These are phyloP conservation scores for Tenrec ecaudatus DNA, from an alignment of 2,113 vertebrate genomes.

Conservation along the genomic window DNA sequence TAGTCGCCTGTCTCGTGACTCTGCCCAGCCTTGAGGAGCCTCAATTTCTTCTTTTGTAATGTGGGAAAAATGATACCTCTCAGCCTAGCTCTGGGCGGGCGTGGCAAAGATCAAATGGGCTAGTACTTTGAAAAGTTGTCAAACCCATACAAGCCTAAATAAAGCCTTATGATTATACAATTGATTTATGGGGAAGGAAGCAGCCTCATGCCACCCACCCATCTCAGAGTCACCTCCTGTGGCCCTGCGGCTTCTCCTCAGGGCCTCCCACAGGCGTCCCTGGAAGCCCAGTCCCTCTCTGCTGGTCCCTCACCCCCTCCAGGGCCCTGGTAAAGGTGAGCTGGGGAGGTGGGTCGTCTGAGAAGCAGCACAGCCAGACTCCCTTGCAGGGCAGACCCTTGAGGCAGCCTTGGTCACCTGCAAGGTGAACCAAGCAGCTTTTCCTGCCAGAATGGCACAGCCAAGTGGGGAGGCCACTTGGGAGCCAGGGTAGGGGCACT, in stretches of 20 bases:
- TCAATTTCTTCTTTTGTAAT: not conserved
- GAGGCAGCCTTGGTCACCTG: not conserved
- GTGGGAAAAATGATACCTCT: not conserved
- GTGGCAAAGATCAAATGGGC: not conserved
- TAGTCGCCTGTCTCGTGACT: no score
- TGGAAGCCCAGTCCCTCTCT: not conserved
- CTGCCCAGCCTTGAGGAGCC: not conserved
- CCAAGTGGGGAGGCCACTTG: rapidly evolving
- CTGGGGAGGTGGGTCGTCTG: not conserved
- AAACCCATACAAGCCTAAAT: not conserved
- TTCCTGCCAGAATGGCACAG: not conserved
- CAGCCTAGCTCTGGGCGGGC: not conserved
- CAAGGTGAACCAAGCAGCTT: not conserved
- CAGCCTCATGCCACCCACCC: not conserved
- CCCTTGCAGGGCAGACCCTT: not conserved
- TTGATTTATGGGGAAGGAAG: not conserved
- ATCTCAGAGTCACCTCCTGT: not conserved
- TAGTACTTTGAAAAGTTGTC: not conserved
- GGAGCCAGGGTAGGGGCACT: not conserved
- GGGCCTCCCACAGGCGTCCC: not conserved
- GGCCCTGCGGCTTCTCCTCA: not conserved
- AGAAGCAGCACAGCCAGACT: not conserved
- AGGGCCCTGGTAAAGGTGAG: not conserved
- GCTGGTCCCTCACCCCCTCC: not conserved
- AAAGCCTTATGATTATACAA: not conserved